Percentiles rank a stretch among this genome's conserved stretches.
phyloP scores from a whole-genome alignment of 2,797 vertebrate species.

The Lophotriccus pileatus region DNA sequence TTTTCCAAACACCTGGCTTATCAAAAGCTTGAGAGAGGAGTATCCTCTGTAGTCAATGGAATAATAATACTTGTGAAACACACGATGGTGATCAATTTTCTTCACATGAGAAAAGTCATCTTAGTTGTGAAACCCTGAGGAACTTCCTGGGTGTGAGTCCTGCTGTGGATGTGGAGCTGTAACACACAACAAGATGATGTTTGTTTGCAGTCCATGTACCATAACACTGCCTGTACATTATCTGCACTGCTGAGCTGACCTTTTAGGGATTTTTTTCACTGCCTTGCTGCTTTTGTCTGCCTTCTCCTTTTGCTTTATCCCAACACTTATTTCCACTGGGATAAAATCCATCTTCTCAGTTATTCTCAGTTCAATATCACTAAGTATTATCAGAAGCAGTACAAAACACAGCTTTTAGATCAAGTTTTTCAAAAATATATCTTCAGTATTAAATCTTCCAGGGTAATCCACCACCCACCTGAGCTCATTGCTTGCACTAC shows the following conservation, averaged over 20 bases:
- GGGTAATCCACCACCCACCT: background rate
- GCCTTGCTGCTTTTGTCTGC: background rate
- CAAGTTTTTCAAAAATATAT: background rate
- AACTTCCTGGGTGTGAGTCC: background rate
- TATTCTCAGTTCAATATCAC: background rate
- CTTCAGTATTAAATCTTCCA: background rate
- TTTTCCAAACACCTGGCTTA: background rate
- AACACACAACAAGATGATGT: fast-evolving
- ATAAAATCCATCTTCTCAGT: background rate
- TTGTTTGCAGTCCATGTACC: background rate
- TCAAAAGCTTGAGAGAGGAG: background rate
- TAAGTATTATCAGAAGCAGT: background rate
- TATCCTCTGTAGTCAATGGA: background rate
- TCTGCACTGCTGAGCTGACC: background rate
- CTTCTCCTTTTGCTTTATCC: background rate
- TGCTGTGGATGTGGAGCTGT: background rate
- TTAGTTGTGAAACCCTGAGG: background rate
- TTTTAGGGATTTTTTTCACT: background rate
- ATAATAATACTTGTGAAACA: background rate
- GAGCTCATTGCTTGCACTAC: background rate
- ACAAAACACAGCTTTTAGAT: background rate
- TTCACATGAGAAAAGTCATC: fast-evolving
- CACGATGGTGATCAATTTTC: background rate
- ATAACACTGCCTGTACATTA: background rate
- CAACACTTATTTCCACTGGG: background rate